Percentiles rank a stretch among this genome's conserved stretches.
These are phyloP conservation scores for Muscicapa comitata DNA, from an alignment of 2,797 vertebrate species.

Conservation along the genomic window DNA sequence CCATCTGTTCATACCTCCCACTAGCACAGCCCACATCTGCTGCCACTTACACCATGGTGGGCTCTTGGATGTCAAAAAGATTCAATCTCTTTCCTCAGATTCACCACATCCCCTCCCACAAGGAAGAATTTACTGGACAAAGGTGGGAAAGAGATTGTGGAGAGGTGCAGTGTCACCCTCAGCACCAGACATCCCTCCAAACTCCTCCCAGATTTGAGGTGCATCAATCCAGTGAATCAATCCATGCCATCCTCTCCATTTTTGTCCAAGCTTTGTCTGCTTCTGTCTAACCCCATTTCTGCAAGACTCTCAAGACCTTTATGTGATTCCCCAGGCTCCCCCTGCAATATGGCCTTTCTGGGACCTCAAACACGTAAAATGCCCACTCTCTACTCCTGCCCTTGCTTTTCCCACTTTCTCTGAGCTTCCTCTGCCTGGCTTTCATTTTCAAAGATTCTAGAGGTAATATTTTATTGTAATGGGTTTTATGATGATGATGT, in stretches of 20 bases:
- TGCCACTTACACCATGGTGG: not conserved
- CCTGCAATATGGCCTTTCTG: not conserved
- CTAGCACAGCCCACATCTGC: not conserved
- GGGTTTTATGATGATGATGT: constrained; percentile 12
- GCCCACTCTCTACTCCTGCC: not conserved
- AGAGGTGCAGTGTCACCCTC: not conserved
- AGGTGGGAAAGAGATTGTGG: not conserved
- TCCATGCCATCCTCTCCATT: not conserved
- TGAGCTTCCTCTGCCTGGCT: not conserved
- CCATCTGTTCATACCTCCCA: not conserved
- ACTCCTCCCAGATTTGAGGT: not conserved
- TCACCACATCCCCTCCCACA: not conserved
- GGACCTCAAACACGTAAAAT: not conserved
- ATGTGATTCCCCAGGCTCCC: not conserved
- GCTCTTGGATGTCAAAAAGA: not conserved
- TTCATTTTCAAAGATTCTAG: not conserved
- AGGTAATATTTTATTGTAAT: constrained; percentile 41
- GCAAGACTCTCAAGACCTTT: not conserved
- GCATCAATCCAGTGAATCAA: not conserved
- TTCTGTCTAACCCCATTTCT: not conserved
- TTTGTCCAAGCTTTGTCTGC: not conserved
- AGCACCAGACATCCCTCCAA: not conserved
- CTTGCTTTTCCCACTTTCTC: not conserved
- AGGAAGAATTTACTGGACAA: not conserved
- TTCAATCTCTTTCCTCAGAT: not conserved